Evolutionary conservation across 2,888 invertebrate genomes (phyloP).

Genomic region (Leptopterna dolabrata): DNA sequence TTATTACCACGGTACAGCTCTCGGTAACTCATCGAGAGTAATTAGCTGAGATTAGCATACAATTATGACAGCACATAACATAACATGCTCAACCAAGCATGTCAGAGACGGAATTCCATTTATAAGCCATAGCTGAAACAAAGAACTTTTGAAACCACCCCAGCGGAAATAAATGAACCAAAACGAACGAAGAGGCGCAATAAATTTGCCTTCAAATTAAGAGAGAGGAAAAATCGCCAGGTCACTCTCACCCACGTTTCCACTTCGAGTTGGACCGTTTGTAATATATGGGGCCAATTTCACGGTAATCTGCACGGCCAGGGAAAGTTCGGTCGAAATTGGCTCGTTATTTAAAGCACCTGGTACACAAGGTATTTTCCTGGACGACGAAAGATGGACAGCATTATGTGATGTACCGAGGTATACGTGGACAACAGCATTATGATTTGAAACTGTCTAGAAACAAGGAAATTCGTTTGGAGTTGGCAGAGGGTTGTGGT

Average conservation of each 20-base stretch:
- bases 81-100: no score
- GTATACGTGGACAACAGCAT: no score
- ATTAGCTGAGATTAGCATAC: no score
- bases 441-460: no score
- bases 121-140: not conserved
- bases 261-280: constrained; percentile 5
- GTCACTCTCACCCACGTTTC: constrained; percentile 19
- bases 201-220: not conserved
- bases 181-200: not conserved
- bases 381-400: not conserved
- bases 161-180: not conserved
- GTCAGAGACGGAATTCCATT: no score
- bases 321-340: constrained; percentile 42
- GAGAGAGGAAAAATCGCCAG: not conserved
- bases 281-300: constrained; percentile 46
- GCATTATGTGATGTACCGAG: no score
- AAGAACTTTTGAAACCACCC: not conserved
- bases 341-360: constrained; percentile 49
- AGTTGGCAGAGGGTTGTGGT: no score
- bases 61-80: no score
- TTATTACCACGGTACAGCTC: no score
- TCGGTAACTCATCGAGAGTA: no score
- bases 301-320: constrained; percentile 33
- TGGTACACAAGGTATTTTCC: not conserved
- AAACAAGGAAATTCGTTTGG: no score